These are phyloP conservation scores for Zoanthus sansibaricus DNA, from an alignment of 92 coral and sea anemone species.

Conservation along the genomic window DNA sequence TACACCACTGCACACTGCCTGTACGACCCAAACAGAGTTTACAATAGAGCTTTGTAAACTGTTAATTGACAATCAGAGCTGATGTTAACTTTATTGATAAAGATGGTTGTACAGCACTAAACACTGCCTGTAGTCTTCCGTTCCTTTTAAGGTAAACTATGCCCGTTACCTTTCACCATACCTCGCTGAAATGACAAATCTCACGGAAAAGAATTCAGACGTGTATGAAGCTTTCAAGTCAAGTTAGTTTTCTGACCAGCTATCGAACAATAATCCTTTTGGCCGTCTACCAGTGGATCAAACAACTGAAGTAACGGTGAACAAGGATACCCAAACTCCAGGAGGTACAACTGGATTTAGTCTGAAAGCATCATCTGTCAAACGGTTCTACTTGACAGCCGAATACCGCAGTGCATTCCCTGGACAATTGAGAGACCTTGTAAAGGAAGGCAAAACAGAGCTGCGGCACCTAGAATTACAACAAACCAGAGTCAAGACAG, in stretches of 20 bases:
- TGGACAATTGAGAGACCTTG: too few species aligned
- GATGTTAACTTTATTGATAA: too few species aligned
- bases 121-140: too few species aligned
- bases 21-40: too few species aligned
- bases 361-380: constrained; percentile 40
- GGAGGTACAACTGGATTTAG: constrained; percentile 17
- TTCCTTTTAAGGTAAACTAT: neutral
- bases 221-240: constrained; percentile 37
- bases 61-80: too few species aligned
- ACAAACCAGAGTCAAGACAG: too few species aligned
- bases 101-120: too few species aligned
- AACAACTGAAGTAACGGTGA: constrained; percentile 51
- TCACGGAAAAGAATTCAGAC: constrained; percentile 43
- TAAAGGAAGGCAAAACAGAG: too few species aligned
- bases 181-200: constrained; percentile 63
- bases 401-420: neutral
- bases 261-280: constrained; percentile 39
- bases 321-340: neutral
- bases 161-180: constrained; percentile 55
- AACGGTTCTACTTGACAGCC: neutral
- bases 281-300: constrained; percentile 54
- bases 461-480: too few species aligned
- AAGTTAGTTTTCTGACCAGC: constrained; percentile 47
- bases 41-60: too few species aligned
- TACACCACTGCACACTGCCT: too few species aligned